Evolutionary conservation across 2,797 vertebrate species (phyloP).

Genomic region (Sternarchorhynchus goeldii): DNA sequence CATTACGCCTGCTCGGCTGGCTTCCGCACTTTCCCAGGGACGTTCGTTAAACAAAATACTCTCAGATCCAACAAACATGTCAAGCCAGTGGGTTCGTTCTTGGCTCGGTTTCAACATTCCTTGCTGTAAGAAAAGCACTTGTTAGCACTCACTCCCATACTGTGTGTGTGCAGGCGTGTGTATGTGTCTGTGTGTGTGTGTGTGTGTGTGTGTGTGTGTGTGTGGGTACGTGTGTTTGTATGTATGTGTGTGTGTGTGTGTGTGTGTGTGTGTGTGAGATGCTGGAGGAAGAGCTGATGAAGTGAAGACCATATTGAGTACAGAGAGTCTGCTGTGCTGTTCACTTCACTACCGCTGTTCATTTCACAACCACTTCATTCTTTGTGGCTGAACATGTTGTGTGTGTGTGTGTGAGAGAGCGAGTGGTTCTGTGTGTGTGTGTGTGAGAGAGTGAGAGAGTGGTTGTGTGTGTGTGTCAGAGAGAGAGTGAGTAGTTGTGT

Average conservation of each 20-base stretch:
- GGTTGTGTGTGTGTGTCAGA: neutral
- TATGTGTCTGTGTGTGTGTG: slow-evolving; percentile 34
- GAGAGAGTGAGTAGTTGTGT: slow-evolving; percentile 27
- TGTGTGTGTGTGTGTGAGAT: no score
- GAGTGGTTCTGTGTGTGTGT: slow-evolving; percentile 21
- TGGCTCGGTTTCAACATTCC: slow-evolving; percentile 50
- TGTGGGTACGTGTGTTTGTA: slow-evolving; percentile 31
- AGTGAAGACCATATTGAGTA: no score
- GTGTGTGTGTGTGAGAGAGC: slow-evolving; percentile 26
- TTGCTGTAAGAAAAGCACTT: slow-evolving; percentile 43
- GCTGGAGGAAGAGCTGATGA: no score
- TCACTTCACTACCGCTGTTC: no score
- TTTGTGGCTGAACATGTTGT: neutral
- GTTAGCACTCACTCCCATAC: slow-evolving; percentile 44
- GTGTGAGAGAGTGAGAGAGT: slow-evolving; percentile 25
- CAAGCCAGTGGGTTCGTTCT: slow-evolving; percentile 51
- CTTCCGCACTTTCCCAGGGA: slow-evolving; percentile 40
- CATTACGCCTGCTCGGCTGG: slow-evolving; percentile 47
- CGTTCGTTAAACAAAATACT: slow-evolving; percentile 57
- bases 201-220: slow-evolving; percentile 19
- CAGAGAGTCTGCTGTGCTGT: no score
- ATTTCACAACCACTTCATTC: no score
- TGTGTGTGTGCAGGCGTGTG: slow-evolving; percentile 25
- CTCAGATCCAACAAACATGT: slow-evolving; percentile 52
- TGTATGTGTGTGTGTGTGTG: neutral